phyloP scores from a whole-genome alignment of 2,797 vertebrate species.

The Pipistrellus nathusii region DNA sequence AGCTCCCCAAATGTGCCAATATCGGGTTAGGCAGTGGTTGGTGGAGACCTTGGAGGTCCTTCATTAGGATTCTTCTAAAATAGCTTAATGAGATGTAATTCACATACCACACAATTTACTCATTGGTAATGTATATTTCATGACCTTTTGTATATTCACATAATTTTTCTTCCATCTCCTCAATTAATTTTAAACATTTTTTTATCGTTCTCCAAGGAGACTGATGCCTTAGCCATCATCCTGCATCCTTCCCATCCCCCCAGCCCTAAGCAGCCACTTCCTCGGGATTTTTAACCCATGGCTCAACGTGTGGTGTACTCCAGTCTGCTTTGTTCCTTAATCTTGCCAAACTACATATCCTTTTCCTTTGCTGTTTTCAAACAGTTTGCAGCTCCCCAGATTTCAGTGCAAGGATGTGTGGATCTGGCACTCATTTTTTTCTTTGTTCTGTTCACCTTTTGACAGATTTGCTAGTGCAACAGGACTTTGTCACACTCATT shows the following conservation, averaged over 20 bases:
- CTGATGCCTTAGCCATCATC: neutral
- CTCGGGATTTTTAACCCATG: slow-evolving; percentile 7
- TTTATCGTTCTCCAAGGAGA: neutral
- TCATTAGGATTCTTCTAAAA: slow-evolving; percentile 15
- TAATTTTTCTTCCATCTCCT: slow-evolving; percentile 14
- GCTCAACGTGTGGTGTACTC: neutral
- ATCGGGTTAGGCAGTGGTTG: slow-evolving; percentile 7
- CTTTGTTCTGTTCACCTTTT: neutral
- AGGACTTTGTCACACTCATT: neutral
- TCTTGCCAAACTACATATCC: neutral
- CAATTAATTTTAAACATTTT: slow-evolving; percentile 44
- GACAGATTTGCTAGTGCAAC: neutral
- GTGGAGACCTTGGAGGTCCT: slow-evolving; percentile 18
- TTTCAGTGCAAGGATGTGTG: neutral
- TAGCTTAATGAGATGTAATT: neutral
- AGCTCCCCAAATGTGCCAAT: slow-evolving; percentile 14
- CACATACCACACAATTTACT: neutral
- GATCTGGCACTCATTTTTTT: neutral
- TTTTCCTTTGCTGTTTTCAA: slow-evolving; percentile 14
- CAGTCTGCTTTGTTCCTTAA: neutral
- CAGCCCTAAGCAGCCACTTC: neutral
- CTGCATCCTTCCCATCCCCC: neutral
- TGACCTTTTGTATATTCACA: neutral
- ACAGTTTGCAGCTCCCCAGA: neutral
- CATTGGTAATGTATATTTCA: neutral